Conservation (phyloP, 2,113 vertebrate genomes). For the Alethe diademata region DNA sequence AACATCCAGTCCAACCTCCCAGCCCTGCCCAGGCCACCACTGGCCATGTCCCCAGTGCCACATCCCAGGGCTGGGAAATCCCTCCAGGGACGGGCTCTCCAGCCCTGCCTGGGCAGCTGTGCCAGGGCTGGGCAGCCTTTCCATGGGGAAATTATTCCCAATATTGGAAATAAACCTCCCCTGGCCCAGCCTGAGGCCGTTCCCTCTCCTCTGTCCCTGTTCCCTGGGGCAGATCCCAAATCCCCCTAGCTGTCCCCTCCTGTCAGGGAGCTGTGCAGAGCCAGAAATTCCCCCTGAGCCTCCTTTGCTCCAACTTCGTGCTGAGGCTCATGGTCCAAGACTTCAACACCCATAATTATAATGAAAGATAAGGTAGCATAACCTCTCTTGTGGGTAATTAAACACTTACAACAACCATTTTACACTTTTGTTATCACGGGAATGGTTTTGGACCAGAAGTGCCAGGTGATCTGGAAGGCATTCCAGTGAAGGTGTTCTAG, state of each 20-base stretch:
- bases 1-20: background rate
- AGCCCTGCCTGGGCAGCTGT: background rate
- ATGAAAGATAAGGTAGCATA: background rate
- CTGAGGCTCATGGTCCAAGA: background rate
- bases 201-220: background rate
- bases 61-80: rapidly evolving
- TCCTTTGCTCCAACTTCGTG: background rate
- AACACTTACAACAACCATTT: background rate
- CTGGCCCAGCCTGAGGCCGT: background rate
- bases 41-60: background rate
- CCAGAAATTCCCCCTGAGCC: background rate
- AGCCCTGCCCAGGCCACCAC: background rate
- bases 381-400: background rate
- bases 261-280: background rate
- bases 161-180: background rate
- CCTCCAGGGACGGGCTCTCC: background rate
- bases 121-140: background rate
- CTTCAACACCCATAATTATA: background rate
- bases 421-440: background rate
- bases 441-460: background rate
- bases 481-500: background rate
- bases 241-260: background rate
- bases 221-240: background rate
- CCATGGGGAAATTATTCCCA: background rate
- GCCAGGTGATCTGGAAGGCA: background rate